Percentiles rank a stretch among this genome's conserved stretches.
phyloP scores from a whole-genome alignment of 2,797 vertebrate species.

The Channallabes apus region DNA sequence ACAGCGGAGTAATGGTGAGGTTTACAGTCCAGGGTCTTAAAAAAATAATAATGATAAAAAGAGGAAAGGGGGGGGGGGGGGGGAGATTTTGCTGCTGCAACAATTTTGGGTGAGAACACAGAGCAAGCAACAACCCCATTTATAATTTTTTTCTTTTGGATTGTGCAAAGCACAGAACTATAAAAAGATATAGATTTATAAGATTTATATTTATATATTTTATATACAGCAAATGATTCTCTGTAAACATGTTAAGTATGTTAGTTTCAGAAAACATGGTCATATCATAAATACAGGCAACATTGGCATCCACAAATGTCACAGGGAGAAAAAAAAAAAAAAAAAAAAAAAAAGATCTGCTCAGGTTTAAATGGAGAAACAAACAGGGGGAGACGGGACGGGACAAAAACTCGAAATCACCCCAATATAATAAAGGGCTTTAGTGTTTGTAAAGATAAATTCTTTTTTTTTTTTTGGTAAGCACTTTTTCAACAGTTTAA shows the following conservation, averaged over 20 bases:
- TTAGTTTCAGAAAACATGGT: slow-evolving; percentile 88
- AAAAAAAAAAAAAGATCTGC: slow-evolving; percentile 68
- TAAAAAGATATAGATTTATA: slow-evolving; percentile 77
- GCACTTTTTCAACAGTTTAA: slow-evolving; percentile 83
- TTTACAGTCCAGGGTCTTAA: slow-evolving; percentile 87
- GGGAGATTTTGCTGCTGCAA: slow-evolving; percentile 78
- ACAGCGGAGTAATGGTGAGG: slow-evolving; percentile 85
- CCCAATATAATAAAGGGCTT: slow-evolving; percentile 67
- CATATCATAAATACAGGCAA: slow-evolving; percentile 95
- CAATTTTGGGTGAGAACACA: slow-evolving; percentile 84
- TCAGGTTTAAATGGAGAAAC: slow-evolving; percentile 69
- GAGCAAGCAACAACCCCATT: slow-evolving; percentile 68
- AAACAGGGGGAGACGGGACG: slow-evolving; percentile 56
- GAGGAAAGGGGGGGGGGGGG: slow-evolving; percentile 75
- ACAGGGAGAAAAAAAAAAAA: slow-evolving; percentile 58
- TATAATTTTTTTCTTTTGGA: slow-evolving; percentile 43
- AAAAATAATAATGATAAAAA: slow-evolving; percentile 59
- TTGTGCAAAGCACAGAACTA: slow-evolving; percentile 80
- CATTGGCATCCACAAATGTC: slow-evolving; percentile 91
- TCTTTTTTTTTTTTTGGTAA: slow-evolving; percentile 86
- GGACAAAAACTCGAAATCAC: slow-evolving; percentile 64
- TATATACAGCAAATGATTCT: slow-evolving; percentile 96
- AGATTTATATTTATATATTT: slow-evolving; percentile 86
- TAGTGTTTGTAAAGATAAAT: slow-evolving; percentile 83
- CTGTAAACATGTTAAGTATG: slow-evolving; percentile 98